Evolutionary conservation across 1,140 invertebrate species (phyloP).

Genomic region (Hestina assimilis): DNA sequence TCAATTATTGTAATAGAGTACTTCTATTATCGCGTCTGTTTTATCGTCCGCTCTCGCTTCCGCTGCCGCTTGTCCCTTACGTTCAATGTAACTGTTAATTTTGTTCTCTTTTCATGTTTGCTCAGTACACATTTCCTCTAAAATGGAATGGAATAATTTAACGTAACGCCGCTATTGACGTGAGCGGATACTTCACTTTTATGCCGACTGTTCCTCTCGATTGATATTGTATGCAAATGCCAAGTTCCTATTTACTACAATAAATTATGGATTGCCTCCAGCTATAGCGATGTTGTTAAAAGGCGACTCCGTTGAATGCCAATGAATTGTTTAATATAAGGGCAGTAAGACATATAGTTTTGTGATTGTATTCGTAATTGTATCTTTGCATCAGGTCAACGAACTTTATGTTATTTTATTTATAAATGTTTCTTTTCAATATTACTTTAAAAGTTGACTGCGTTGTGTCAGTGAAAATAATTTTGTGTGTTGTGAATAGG

Average conservation of each 20-base stretch:
- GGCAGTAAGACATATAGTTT: neutral
- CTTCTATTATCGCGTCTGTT: neutral
- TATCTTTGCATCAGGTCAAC: too few species aligned
- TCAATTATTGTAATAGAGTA: too few species aligned
- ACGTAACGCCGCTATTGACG: slow-evolving; percentile 47
- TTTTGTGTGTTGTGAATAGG: slow-evolving; percentile 14
- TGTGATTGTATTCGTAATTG: too few species aligned
- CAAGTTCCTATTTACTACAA: slow-evolving; percentile 23
- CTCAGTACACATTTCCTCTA: slow-evolving; percentile 72
- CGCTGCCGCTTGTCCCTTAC: slow-evolving; percentile 36
- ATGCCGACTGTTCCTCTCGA: slow-evolving; percentile 30
- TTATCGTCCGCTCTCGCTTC: neutral
- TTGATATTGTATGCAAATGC: slow-evolving; percentile 53
- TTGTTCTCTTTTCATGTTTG: slow-evolving; percentile 74
- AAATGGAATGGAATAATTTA: slow-evolving; percentile 71
- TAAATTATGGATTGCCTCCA: slow-evolving; percentile 40
- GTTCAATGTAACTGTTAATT: slow-evolving; percentile 57
- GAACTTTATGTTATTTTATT: too few species aligned
- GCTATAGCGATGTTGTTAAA: neutral
- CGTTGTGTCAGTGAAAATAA: neutral
- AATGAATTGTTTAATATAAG: slow-evolving; percentile 5
- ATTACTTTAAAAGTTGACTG: slow-evolving; percentile 1
- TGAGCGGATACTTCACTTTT: slow-evolving; percentile 50
- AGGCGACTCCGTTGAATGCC: neutral
- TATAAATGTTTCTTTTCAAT: too few species aligned